Evolutionary conservation across 1,140 invertebrate genomes (phyloP).

Genomic region (Nasonia giraulti): DNA sequence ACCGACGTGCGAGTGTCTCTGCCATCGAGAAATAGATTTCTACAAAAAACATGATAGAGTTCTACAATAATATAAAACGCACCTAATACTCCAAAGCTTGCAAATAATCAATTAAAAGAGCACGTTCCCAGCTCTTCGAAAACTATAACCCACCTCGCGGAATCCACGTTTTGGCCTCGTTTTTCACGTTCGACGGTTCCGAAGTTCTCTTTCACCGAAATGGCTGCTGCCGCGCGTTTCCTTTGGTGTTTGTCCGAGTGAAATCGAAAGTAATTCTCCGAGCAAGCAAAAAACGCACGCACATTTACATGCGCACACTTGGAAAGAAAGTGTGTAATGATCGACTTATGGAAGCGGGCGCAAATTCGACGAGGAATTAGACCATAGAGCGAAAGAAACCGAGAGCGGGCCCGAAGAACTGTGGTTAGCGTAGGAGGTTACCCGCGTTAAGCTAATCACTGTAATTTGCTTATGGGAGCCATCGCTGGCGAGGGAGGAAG

Average conservation of each 20-base stretch:
- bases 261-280: constrained; percentile 44
- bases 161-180: neutral
- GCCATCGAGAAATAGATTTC: no score
- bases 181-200: constrained; percentile 9
- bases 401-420: constrained; percentile 35
- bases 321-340: neutral
- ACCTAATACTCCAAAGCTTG: neutral
- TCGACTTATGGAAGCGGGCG: neutral
- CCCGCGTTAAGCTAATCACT: constrained; percentile 60
- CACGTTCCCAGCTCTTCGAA: neutral
- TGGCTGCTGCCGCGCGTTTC: constrained; percentile 37
- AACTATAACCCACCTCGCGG: neutral
- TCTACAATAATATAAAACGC: no score
- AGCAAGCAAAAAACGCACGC: neutral
- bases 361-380: constrained; percentile 8
- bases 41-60: no score
- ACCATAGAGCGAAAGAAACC: neutral
- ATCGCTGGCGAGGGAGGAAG: constrained; percentile 6
- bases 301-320: neutral
- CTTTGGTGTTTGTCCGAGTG: constrained; percentile 38
- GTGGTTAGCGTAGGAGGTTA: constrained; percentile 67
- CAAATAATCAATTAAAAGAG: constrained; percentile 23
- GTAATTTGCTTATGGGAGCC: constrained; percentile 62
- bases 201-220: constrained; percentile 22
- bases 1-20: neutral